Evolutionary conservation across 2,113 vertebrate genomes (phyloP).

Genomic region (Dendropsophus ebraccatus): DNA sequence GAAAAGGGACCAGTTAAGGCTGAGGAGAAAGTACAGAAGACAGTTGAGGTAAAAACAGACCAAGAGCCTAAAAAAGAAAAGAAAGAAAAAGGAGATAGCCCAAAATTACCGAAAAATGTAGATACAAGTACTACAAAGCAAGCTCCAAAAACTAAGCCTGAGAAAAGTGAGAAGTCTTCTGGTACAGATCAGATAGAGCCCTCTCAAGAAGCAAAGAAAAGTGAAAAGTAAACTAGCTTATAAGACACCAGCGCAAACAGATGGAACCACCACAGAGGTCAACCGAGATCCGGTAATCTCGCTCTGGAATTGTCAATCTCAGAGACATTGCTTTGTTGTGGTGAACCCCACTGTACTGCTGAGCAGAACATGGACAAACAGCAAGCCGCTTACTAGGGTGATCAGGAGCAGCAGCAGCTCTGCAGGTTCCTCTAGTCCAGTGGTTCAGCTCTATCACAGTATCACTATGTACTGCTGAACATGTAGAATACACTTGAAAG

Average conservation of each 20-base stretch:
- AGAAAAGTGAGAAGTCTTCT: slow-evolving; percentile 81
- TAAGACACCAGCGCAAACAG: neutral
- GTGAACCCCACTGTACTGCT: slow-evolving; percentile 52
- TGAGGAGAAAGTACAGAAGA: slow-evolving; percentile 63
- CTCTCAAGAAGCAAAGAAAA: slow-evolving; percentile 72
- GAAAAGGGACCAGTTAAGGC: slow-evolving; percentile 64
- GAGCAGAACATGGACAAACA: slow-evolving; percentile 34
- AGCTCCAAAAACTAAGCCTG: slow-evolving; percentile 61
- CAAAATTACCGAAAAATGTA: slow-evolving; percentile 71
- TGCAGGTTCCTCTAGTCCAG: slow-evolving; percentile 61
- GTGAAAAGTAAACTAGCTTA: slow-evolving; percentile 63
- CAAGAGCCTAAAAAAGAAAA: slow-evolving; percentile 61
- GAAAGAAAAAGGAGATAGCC: slow-evolving; percentile 54
- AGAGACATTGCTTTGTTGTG: slow-evolving; percentile 62
- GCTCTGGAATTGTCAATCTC: slow-evolving; percentile 50
- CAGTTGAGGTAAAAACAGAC: slow-evolving; percentile 45
- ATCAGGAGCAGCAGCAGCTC: slow-evolving; percentile 37
- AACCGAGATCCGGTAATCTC: neutral
- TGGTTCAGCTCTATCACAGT: slow-evolving; percentile 56
- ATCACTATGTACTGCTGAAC: slow-evolving; percentile 51
- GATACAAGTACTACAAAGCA: slow-evolving; percentile 59
- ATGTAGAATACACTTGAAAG: slow-evolving; percentile 24
- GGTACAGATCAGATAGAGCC: slow-evolving; percentile 76
- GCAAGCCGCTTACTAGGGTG: slow-evolving; percentile 26
- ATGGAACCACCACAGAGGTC: slow-evolving; percentile 49